Evolutionary conservation across 2,888 invertebrate species (phyloP).

Genomic region (Nomada ruficornis): DNA sequence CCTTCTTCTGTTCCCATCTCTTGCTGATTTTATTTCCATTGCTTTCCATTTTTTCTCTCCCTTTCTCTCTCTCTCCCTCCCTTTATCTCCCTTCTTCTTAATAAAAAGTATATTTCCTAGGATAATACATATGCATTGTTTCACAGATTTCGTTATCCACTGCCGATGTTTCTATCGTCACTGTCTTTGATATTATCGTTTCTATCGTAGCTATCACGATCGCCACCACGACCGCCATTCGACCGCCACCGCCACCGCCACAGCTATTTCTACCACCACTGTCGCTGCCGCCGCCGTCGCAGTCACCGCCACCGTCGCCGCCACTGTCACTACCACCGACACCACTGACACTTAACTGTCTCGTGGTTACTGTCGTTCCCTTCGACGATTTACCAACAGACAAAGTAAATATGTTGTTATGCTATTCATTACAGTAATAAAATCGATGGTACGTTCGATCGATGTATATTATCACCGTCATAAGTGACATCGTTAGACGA

Average conservation of each 20-base stretch:
- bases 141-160: conserved; percentile 45
- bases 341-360: conserved; percentile 6
- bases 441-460: conserved; percentile 49
- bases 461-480: conserved; percentile 54
- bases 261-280: conserved; percentile 43
- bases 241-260: conserved; percentile 42
- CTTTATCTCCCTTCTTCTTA: conserved; percentile 10
- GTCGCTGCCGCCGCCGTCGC: conserved; percentile 70
- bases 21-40: conserved; percentile 36
- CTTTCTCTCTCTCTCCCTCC: too few relatives aligned
- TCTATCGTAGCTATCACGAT: conserved; percentile 83
- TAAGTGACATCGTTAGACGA: conserved; percentile 68
- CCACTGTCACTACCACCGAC: conserved; percentile 50
- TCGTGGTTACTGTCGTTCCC: conserved; percentile 41
- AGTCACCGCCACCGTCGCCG: conserved; percentile 50
- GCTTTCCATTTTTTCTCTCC: conserved; percentile 29
- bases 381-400: conserved; percentile 23
- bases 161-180: conserved; percentile 38
- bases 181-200: conserved; percentile 44
- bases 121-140: conserved; percentile 50
- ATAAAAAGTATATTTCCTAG: conserved; percentile 1
- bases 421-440: conserved; percentile 34
- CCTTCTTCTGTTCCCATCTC: conserved; percentile 18
- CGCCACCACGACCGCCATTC: conserved; percentile 54
- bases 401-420: conserved; percentile 28